phyloP scores from a whole-genome alignment of 2,797 vertebrate species.

The Arnoldichthys spilopterus region DNA sequence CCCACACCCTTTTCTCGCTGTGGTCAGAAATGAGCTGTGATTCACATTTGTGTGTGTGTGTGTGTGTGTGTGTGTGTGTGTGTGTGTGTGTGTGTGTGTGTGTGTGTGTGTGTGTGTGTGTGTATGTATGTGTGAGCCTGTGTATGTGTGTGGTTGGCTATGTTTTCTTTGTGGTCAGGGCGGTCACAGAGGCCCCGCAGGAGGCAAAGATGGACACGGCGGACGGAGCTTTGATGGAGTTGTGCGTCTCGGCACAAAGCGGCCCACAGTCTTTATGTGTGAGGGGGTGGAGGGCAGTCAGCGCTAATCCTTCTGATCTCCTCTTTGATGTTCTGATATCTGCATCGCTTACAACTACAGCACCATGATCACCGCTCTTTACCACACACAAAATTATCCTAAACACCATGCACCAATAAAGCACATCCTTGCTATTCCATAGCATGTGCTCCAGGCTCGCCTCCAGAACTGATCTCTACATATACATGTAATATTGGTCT shows the following conservation, averaged over 20 bases:
- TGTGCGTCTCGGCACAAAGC: conserved; percentile 53
- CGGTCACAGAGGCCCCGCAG: conserved; percentile 47
- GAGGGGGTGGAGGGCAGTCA: conserved; percentile 39
- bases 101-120: conserved; percentile 44
- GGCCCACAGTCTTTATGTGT: conserved; percentile 45
- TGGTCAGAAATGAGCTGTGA: conserved; percentile 41
- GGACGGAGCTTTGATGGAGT: conserved; percentile 55
- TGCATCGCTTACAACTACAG: conserved; percentile 26
- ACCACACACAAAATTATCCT: not conserved
- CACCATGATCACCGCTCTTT: conserved; percentile 9
- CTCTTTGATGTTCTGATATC: conserved; percentile 50
- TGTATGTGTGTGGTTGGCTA: conserved; percentile 26
- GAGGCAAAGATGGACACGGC: conserved; percentile 51
- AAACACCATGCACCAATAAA: not conserved
- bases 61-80: conserved; percentile 19
- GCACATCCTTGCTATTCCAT: not conserved
- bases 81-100: not conserved
- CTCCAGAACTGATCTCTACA: no score
- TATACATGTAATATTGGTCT: no score
- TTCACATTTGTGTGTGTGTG: conserved; percentile 34
- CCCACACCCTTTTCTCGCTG: conserved; percentile 22
- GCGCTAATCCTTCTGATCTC: conserved; percentile 66
- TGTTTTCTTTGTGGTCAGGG: conserved; percentile 52
- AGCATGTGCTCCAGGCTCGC: no score
- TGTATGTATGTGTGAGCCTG: conserved; percentile 38